Percentiles rank a stretch among this genome's conserved stretches.
Conservation (phyloP, 2,888 invertebrate species). For the Sarcophaga variegata region DNA sequence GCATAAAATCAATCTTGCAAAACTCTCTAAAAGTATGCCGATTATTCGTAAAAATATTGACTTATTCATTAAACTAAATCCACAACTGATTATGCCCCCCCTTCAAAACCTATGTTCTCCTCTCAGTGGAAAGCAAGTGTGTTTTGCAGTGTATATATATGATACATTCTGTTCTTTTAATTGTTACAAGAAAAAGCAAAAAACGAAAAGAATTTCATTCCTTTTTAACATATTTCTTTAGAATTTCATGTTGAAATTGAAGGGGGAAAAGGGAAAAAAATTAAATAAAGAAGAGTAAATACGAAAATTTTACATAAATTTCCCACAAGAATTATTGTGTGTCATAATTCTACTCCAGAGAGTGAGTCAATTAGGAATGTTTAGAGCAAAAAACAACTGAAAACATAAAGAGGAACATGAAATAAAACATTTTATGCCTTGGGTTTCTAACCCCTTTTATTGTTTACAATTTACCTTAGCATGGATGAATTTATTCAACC, state of each 20-base stretch:
- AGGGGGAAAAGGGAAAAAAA: not conserved
- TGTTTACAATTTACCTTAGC: not conserved
- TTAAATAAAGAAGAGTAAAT: not conserved
- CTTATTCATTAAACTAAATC: not conserved
- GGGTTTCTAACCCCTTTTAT: conserved; percentile 56
- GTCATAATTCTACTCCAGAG: conserved; percentile 44
- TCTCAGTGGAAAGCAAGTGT: not conserved
- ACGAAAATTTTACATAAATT: conserved; percentile 40
- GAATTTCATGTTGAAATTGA: not conserved
- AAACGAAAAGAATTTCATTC: not conserved
- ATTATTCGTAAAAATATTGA: not conserved
- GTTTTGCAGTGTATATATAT: not conserved
- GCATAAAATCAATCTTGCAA: no score
- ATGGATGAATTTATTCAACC: not conserved
- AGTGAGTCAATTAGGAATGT: conserved; percentile 61
- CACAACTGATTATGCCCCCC: not conserved
- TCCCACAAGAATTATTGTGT: conserved; percentile 60
- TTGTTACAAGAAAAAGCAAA: conserved; percentile 12
- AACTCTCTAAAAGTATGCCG: not conserved
- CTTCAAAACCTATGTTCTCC: not conserved
- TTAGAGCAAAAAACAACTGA: conserved; percentile 28
- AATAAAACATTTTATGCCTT: conserved; percentile 34
- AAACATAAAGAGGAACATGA: conserved; percentile 1
- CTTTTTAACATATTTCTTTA: conserved; percentile 35
- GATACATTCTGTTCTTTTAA: not conserved